These are phyloP conservation scores for Porites divaricata DNA, from an alignment of 92 coral and sea anemone genomes.

Conservation along the genomic window DNA sequence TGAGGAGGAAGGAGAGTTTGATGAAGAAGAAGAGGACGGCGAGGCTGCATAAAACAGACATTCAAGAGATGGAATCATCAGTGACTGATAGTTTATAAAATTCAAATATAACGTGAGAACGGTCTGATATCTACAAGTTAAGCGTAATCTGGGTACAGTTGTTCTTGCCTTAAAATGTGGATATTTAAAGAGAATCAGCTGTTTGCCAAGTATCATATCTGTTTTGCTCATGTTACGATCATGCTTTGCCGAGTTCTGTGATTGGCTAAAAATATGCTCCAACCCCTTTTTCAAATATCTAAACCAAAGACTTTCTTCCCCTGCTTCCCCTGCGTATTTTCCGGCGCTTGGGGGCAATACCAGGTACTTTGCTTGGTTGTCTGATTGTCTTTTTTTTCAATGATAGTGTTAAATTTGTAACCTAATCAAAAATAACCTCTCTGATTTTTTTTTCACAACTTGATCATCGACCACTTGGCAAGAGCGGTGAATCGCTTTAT, in stretches of 20 bases:
- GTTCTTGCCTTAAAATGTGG: neutral
- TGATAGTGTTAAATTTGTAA: no score
- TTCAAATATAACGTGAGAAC: neutral
- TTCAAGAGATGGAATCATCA: no score
- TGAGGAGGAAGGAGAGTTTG: conserved; percentile 93
- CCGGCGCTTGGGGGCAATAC: neutral
- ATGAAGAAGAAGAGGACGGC: conserved; percentile 75
- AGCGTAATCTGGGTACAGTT: no score
- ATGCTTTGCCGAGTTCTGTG: neutral
- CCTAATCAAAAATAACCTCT: no score
- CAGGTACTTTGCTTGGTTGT: neutral
- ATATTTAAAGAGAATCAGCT: neutral
- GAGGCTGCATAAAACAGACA: neutral
- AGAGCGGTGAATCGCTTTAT: neutral
- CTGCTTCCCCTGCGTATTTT: neutral
- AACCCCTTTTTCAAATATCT: no score
- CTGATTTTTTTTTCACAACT: neutral
- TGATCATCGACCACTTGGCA: neutral
- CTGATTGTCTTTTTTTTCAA: no score
- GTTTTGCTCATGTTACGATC: neutral
- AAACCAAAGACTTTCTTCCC: no score
- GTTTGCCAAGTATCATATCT: neutral
- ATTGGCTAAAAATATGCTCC: no score
- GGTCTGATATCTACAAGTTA: neutral
- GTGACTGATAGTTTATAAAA: no score